These are phyloP conservation scores for Oceanodroma tethys DNA, from an alignment of 2,113 vertebrate genomes.

Conservation along the genomic window DNA sequence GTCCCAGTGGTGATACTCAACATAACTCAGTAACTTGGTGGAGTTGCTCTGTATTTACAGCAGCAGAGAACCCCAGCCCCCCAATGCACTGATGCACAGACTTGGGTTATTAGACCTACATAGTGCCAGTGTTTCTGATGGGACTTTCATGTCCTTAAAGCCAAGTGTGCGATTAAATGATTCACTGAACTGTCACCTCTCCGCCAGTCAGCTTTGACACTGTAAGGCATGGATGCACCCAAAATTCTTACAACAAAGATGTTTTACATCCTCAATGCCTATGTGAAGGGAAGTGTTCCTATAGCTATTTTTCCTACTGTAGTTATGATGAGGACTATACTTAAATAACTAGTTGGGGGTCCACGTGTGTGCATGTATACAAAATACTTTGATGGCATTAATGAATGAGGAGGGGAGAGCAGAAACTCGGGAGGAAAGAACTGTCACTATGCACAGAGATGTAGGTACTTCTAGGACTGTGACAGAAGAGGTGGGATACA, in stretches of 20 bases:
- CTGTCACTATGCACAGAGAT: neutral
- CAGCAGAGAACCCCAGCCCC: neutral
- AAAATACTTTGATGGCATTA: neutral
- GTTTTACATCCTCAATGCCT: neutral
- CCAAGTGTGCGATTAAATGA: rapidly evolving
- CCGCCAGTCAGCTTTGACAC: neutral
- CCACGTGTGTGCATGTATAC: neutral
- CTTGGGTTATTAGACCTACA: neutral
- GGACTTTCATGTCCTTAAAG: neutral
- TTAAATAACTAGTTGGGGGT: neutral
- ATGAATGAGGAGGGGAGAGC: neutral
- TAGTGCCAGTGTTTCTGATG: neutral
- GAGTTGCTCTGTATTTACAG: neutral
- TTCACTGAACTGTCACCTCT: neutral
- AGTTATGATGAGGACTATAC: neutral
- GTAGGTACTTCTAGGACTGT: neutral
- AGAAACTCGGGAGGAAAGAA: neutral
- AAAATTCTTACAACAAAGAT: neutral
- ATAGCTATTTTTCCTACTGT: neutral
- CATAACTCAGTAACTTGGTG: neutral
- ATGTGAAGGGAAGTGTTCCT: neutral
- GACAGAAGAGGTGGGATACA: neutral
- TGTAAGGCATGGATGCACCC: neutral
- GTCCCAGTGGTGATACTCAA: neutral
- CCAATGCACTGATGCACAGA: rapidly evolving